A percentile compares a stretch with the other conserved stretches of the same genome.
Evolutionary conservation across 1,140 invertebrate genomes (phyloP).

Genomic region (Thalassaphorura encarpata): DNA sequence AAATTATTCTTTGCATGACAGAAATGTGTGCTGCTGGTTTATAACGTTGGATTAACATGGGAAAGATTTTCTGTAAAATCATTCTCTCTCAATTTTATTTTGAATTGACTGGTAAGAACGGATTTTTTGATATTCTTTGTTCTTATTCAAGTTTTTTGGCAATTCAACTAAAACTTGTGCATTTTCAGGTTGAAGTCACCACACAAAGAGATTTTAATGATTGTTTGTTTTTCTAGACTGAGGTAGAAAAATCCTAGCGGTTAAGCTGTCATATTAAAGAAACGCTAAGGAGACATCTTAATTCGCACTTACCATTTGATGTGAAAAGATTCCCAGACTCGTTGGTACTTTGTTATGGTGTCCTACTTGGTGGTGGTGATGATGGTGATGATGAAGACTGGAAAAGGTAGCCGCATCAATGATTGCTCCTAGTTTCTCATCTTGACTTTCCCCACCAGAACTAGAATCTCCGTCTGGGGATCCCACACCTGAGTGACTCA

Average conservation of each 20-base stretch:
- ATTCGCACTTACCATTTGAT: slow-evolving; percentile 17
- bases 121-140: background rate
- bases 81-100: background rate
- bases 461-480: slow-evolving; percentile 31
- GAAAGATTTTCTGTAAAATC: background rate
- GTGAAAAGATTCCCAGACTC: slow-evolving; percentile 12
- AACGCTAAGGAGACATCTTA: background rate
- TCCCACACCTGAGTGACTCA: slow-evolving; percentile 23
- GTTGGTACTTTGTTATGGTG: background rate
- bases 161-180: background rate
- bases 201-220: too few relatives aligned
- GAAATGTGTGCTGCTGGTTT: background rate
- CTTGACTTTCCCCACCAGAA: slow-evolving; percentile 30
- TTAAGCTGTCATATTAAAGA: too few relatives aligned
- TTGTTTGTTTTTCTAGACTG: too few relatives aligned
- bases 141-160: background rate
- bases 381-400: slow-evolving; percentile 8
- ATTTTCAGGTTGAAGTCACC: background rate
- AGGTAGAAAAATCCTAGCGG: too few relatives aligned
- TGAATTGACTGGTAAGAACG: background rate
- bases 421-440: slow-evolving; percentile 18
- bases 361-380: slow-evolving; percentile 4
- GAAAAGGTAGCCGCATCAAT: slow-evolving; percentile 13
- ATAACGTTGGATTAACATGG: background rate
- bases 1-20: background rate